These are phyloP conservation scores for Neodontobutis hainanensis DNA, from an alignment of 2,113 vertebrate genomes.

Conservation along the genomic window DNA sequence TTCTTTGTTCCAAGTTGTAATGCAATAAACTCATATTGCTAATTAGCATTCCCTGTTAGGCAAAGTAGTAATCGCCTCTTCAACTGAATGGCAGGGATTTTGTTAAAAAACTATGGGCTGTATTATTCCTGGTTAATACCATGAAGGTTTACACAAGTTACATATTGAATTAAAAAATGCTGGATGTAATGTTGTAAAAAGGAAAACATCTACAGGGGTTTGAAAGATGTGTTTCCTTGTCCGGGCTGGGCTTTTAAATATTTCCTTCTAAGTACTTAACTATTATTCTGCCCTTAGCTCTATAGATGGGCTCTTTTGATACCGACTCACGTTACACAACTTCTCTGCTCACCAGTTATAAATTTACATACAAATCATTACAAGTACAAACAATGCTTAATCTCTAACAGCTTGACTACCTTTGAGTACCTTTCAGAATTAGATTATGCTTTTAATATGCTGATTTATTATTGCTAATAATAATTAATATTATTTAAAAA, in stretches of 20 bases:
- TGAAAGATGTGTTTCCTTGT: slow-evolving; percentile 17
- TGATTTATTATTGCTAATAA: too few species aligned
- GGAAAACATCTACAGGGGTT: background rate
- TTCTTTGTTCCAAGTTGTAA: too few species aligned
- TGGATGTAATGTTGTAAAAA: slow-evolving; percentile 15
- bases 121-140: background rate
- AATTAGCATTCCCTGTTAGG: background rate
- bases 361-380: too few species aligned
- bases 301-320: background rate
- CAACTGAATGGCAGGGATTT: background rate
- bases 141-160: background rate
- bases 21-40: background rate
- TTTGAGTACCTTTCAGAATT: too few species aligned
- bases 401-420: too few species aligned
- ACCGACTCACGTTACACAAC: too few species aligned
- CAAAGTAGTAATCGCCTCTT: slow-evolving; percentile 2
- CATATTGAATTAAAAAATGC: slow-evolving; percentile 16
- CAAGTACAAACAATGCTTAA: too few species aligned
- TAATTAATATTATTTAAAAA: too few species aligned
- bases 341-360: too few species aligned
- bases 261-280: slow-evolving; percentile 9
- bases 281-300: background rate
- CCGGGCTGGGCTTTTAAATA: background rate
- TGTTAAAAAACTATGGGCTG: background rate
- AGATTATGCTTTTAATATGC: too few species aligned